Evolutionary conservation across 2,888 invertebrate species (phyloP).

Genomic region (Poecilobothrus nobilitatus): DNA sequence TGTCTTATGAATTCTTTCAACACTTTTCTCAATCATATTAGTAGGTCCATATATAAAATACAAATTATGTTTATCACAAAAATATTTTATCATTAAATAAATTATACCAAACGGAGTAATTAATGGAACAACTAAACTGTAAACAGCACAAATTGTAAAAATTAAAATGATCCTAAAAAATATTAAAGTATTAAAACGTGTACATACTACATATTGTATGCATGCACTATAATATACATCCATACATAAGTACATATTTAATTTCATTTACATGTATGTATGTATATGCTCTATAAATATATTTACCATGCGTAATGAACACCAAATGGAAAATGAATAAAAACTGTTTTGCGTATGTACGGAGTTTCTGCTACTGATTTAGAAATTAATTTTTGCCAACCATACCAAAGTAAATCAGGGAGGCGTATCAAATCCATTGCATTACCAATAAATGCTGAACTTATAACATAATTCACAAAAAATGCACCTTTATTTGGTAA

Average conservation of each 20-base stretch:
- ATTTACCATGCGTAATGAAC: constrained; percentile 49
- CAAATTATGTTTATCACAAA: constrained; percentile 90
- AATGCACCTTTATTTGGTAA: constrained; percentile 92
- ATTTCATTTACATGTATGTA: too few relatives aligned
- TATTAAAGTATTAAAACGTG: too few relatives aligned
- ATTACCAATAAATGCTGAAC: constrained; percentile 86
- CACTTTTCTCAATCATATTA: constrained; percentile 72
- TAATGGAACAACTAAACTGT: constrained; percentile 85
- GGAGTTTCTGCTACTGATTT: constrained; percentile 79
- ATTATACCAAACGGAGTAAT: constrained; percentile 88
- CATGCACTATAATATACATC: too few relatives aligned
- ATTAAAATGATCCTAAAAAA: constrained; percentile 90
- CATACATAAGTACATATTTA: too few relatives aligned
- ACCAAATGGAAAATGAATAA: constrained; percentile 90
- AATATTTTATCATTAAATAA: constrained; percentile 82
- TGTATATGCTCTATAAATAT: background rate
- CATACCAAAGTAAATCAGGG: constrained; percentile 84
- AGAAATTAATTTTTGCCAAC: constrained; percentile 69
- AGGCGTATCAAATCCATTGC: constrained; percentile 83
- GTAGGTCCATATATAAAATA: constrained; percentile 89
- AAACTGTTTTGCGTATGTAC: constrained; percentile 71
- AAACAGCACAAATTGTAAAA: constrained; percentile 83
- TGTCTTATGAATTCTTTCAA: constrained; percentile 75
- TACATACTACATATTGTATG: too few relatives aligned
- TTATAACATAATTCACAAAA: constrained; percentile 93